These are phyloP conservation scores for Morinoia aosen DNA, from an alignment of 2,888 invertebrate genomes.

Conservation along the genomic window DNA sequence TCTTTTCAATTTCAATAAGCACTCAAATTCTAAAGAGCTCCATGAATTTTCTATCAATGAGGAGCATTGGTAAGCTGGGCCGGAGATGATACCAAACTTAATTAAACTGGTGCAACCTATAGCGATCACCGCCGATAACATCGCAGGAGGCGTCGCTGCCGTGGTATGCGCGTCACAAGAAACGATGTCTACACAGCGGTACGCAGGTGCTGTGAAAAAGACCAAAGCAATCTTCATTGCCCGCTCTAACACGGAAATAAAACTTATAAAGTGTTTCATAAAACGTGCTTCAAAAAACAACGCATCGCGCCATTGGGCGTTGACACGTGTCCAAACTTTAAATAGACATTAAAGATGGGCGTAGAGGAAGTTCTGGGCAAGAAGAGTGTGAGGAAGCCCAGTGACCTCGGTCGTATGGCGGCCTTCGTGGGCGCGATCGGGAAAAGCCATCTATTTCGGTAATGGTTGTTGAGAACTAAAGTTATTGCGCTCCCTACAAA, in stretches of 20 bases:
- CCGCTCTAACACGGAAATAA: not conserved
- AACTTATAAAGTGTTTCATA: not conserved
- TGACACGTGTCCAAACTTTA: not conserved
- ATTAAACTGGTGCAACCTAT: not conserved
- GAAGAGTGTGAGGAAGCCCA: not conserved
- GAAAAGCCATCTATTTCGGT: constrained; percentile 1
- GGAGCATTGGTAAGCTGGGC: not conserved
- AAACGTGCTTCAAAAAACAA: not conserved
- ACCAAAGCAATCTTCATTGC: not conserved
- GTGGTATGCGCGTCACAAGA: not conserved
- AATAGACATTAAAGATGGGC: not conserved
- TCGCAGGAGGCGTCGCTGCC: not conserved
- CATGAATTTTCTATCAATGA: not conserved
- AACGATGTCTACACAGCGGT: not conserved
- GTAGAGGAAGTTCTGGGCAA: not conserved
- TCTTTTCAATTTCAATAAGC: not conserved
- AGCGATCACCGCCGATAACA: not conserved
- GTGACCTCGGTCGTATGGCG: not conserved
- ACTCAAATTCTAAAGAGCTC: not conserved
- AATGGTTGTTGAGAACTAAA: constrained; percentile 12
- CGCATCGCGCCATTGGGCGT: not conserved
- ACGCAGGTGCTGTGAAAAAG: not conserved
- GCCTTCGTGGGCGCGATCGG: not conserved
- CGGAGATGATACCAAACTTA: not conserved
- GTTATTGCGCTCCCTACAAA: not conserved